These are phyloP conservation scores for Heteromormyrus szaboi DNA, from an alignment of 2,797 vertebrate species.

Conservation along the genomic window DNA sequence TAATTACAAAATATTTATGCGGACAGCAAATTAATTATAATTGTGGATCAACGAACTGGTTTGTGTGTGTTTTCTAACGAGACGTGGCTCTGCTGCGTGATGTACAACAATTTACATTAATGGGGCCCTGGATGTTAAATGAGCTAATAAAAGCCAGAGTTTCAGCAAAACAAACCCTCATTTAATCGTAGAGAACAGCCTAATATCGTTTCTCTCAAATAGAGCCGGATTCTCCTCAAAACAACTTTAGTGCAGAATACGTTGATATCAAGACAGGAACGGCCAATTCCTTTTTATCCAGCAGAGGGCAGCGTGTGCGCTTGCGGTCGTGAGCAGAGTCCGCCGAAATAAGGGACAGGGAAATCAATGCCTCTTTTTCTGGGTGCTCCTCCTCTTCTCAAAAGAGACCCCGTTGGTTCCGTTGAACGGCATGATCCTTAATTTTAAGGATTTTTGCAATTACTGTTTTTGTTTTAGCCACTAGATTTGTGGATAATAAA, in stretches of 20 bases:
- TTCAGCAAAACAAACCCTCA: not conserved
- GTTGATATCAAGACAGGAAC: not conserved
- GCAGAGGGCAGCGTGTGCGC: slow-evolving; percentile 16
- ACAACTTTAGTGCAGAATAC: not conserved
- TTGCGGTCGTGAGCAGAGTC: not conserved
- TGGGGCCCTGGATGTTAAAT: not conserved
- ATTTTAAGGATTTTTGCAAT: not conserved
- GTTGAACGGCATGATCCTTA: not conserved
- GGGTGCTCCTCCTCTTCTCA: slow-evolving; percentile 31
- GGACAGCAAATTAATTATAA: not conserved
- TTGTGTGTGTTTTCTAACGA: not conserved
- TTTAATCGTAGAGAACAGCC: not conserved
- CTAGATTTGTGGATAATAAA: not conserved
- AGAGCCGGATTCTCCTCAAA: not conserved
- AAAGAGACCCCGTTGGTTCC: not conserved
- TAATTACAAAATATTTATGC: not conserved
- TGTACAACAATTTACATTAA: not conserved
- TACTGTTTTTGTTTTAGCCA: not conserved
- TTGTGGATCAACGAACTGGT: not conserved
- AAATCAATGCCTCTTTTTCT: not conserved
- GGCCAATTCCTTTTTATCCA: slow-evolving; percentile 2
- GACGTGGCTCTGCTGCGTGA: not conserved
- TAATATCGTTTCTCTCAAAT: not conserved
- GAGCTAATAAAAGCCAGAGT: not conserved
- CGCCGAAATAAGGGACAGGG: slow-evolving; percentile 21